Conservation (phyloP, 1,140 invertebrate species). For the Tetranychus urticae region DNA sequence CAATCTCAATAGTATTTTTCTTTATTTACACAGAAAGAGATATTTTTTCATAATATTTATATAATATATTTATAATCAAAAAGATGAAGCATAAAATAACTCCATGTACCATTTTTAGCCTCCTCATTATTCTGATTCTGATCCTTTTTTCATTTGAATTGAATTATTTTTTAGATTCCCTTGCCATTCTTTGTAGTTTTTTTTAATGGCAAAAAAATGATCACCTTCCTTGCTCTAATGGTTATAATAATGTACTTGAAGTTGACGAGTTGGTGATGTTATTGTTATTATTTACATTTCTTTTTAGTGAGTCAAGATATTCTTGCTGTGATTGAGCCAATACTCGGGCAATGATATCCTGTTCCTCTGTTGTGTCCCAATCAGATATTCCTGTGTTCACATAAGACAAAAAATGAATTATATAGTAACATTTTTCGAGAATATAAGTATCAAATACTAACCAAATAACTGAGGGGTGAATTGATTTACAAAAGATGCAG, state of each 20-base stretch:
- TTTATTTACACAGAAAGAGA: too few species aligned
- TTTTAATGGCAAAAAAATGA: too few species aligned
- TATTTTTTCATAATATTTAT: too few species aligned
- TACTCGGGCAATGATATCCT: conserved; percentile 41
- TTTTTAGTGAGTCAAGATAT: conserved; percentile 36
- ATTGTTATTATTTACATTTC: background rate
- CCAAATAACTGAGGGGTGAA: conserved; percentile 37
- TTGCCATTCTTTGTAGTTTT: too few species aligned
- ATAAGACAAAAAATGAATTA: background rate
- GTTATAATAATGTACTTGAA: background rate
- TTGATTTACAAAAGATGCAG: conserved; percentile 23
- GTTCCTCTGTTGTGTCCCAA: conserved; percentile 36
- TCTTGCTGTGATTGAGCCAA: conserved; percentile 46
- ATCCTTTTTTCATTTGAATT: too few species aligned
- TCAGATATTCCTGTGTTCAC: conserved; percentile 21
- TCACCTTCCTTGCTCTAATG: too few species aligned
- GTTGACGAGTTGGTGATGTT: background rate
- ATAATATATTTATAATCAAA: too few species aligned
- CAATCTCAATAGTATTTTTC: too few species aligned
- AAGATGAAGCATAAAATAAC: too few species aligned
- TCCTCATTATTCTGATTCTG: too few species aligned
- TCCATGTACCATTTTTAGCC: too few species aligned
- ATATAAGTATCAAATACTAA: conserved; percentile 16
- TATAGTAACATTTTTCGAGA: background rate
- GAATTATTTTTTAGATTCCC: too few species aligned